Percentiles rank a stretch among this genome's conserved stretches.
These are phyloP conservation scores for Gari tellinella DNA, from an alignment of 2,888 invertebrate species.

Conservation along the genomic window DNA sequence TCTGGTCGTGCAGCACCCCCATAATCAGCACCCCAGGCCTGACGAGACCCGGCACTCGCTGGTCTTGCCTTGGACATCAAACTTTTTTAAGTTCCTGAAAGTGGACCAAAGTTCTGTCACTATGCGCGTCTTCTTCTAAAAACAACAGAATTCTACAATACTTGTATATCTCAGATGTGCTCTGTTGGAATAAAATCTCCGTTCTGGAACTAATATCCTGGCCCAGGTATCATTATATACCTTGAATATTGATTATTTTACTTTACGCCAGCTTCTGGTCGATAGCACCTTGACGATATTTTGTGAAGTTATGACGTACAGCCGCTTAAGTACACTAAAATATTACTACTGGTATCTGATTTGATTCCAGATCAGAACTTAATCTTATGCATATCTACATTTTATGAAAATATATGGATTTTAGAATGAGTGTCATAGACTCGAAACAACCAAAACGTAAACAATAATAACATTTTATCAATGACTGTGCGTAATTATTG, in stretches of 20 bases:
- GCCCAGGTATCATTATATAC: neutral
- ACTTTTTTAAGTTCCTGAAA: slow-evolving; percentile 4
- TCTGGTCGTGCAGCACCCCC: slow-evolving; percentile 63
- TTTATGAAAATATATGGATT: no score
- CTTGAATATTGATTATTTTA: slow-evolving; percentile 9
- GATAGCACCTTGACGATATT: slow-evolving; percentile 26
- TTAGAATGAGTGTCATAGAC: no score
- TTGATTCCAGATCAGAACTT: no score
- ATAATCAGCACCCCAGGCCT: slow-evolving; percentile 73
- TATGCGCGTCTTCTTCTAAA: no score
- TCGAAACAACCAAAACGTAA: no score
- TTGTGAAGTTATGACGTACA: slow-evolving; percentile 25
- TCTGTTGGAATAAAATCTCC: neutral
- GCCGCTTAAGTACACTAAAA: slow-evolving; percentile 12
- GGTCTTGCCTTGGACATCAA: slow-evolving; percentile 64
- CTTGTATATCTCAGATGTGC: neutral
- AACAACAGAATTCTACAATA: neutral
- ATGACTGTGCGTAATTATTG: no score
- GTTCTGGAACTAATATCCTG: slow-evolving; percentile 2
- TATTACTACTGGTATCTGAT: no score
- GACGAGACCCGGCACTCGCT: slow-evolving; percentile 75
- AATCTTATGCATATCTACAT: no score
- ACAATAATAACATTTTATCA: no score
- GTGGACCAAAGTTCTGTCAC: slow-evolving; percentile 23
- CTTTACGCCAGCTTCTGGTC: neutral